Conservation (phyloP, 2,113 vertebrate species). For the Aptenodytes forsteri region DNA sequence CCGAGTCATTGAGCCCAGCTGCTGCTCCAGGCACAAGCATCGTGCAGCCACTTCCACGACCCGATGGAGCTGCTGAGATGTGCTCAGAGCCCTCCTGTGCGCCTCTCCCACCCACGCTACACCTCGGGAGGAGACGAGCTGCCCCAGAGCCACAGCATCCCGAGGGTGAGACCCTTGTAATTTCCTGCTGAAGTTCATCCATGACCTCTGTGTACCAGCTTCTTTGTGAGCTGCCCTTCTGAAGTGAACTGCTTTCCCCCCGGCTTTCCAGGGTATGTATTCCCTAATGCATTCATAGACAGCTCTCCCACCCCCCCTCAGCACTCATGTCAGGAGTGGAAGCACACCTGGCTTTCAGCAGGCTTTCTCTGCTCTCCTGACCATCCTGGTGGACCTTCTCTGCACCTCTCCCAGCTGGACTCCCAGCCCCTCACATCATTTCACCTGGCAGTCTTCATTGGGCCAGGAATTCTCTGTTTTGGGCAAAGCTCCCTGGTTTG, state of each 20-base stretch:
- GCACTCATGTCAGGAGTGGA: background rate
- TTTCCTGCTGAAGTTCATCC: background rate
- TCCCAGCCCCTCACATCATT: background rate
- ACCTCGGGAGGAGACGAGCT: background rate
- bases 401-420: background rate
- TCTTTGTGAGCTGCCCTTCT: background rate
- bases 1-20: rapidly evolving
- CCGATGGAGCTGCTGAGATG: background rate
- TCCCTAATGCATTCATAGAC: background rate
- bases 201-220: background rate
- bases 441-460: background rate
- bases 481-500: background rate
- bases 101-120: rapidly evolving
- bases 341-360: background rate
- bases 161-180: background rate
- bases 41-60: rapidly evolving
- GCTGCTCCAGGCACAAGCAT: background rate
- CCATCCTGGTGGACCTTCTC: background rate
- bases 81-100: rapidly evolving
- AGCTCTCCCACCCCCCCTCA: background rate
- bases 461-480: background rate
- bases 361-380: background rate
- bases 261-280: background rate
- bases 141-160: background rate
- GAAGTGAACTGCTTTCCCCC: background rate